A percentile compares a stretch with the other conserved stretches of the same genome.
Conservation (phyloP, 2,113 vertebrate genomes). For the Cygnus atratus region DNA sequence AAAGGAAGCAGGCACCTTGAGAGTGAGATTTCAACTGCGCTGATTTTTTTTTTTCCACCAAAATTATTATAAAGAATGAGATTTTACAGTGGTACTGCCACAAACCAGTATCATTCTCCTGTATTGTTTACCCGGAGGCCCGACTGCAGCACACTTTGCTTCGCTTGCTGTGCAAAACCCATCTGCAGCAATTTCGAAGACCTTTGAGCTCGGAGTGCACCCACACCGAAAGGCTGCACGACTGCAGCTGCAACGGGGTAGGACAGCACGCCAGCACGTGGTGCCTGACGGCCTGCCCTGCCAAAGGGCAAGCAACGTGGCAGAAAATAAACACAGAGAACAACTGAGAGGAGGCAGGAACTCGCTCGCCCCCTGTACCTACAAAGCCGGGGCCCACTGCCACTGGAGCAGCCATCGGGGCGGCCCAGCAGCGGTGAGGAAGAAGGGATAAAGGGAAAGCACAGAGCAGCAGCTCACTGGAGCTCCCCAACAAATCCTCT, state of each 20-base stretch:
- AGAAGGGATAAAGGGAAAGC: neutral
- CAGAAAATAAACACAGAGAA: neutral
- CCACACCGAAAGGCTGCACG: neutral
- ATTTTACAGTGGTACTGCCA: neutral
- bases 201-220: neutral
- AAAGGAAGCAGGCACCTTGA: neutral
- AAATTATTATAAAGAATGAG: neutral
- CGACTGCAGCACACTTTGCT: neutral
- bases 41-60: neutral
- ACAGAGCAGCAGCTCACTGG: neutral
- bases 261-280: neutral
- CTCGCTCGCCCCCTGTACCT: rapidly evolving
- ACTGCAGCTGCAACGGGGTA: neutral
- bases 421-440: neutral
- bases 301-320: neutral
- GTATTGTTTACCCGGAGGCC: neutral
- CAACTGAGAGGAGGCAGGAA: neutral
- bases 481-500: neutral
- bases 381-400: neutral
- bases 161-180: neutral
- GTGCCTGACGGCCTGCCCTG: neutral
- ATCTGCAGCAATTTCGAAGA: neutral
- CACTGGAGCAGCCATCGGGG: rapidly evolving
- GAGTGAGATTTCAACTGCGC: neutral
- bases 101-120: neutral